Evolutionary conservation across 1,140 invertebrate genomes (phyloP).

Genomic region (Phocides pigmalion): DNA sequence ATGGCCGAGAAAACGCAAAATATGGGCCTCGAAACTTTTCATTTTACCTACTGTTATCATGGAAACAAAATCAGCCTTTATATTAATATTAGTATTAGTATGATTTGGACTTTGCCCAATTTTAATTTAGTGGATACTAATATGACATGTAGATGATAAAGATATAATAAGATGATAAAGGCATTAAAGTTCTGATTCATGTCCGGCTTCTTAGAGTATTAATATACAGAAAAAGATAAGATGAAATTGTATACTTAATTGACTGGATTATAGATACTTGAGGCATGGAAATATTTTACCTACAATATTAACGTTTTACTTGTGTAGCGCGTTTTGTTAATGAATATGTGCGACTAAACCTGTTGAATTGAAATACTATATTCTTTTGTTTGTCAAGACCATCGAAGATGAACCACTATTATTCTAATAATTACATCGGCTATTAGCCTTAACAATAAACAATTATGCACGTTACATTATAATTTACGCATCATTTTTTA

Average conservation of each 20-base stretch:
- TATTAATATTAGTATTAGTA: too few species aligned
- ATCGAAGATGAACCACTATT: slow-evolving; percentile 2
- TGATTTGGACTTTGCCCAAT: too few species aligned
- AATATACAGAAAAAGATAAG: not conserved
- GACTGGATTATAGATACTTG: not conserved
- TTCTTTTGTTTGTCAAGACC: slow-evolving; percentile 8
- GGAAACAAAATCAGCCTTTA: too few species aligned
- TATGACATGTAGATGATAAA: too few species aligned
- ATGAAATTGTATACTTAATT: not conserved
- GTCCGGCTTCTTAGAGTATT: not conserved
- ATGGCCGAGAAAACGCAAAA: too few species aligned
- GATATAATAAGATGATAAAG: too few species aligned
- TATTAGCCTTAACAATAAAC: slow-evolving; percentile 14
- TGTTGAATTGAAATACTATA: slow-evolving; percentile 13
- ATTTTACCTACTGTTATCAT: too few species aligned
- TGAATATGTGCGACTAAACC: not conserved
- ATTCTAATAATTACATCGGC: slow-evolving; percentile 26
- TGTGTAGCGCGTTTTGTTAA: not conserved
- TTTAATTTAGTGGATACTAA: too few species aligned
- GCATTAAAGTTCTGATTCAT: not conserved
- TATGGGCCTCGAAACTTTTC: too few species aligned
- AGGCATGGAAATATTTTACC: not conserved
- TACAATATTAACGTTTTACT: not conserved
- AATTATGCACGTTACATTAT: slow-evolving; percentile 13
- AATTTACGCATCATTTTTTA: not conserved